Conservation (phyloP, 2,888 invertebrate genomes). For the Nineta flava region DNA sequence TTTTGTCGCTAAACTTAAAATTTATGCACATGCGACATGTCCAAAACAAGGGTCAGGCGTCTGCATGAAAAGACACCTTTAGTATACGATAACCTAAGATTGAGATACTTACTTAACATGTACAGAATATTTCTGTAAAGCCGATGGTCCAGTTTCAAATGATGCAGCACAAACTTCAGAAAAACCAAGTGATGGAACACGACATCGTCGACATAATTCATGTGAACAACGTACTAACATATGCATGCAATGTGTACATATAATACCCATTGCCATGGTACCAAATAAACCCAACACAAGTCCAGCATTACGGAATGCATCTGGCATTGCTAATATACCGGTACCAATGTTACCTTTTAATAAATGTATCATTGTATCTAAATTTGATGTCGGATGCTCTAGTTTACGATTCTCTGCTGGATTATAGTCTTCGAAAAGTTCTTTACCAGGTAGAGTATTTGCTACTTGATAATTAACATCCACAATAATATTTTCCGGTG, state of each 20-base stretch:
- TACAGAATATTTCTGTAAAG: conserved; percentile 41
- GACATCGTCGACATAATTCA: conserved; percentile 52
- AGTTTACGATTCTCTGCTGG: conserved; percentile 51
- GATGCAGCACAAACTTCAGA: conserved; percentile 64
- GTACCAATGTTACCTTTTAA: conserved; percentile 57
- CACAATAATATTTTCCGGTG: conserved; percentile 12
- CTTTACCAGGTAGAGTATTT: conserved; percentile 4
- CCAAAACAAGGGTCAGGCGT: no score
- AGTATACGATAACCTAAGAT: no score
- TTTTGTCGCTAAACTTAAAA: no score
- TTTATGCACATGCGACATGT: no score
- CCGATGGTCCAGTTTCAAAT: conserved; percentile 56
- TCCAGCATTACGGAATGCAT: conserved; percentile 84
- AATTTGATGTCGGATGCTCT: conserved; percentile 67
- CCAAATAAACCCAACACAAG: conserved; percentile 70
- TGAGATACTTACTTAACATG: conserved; percentile 38
- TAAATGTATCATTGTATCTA: conserved; percentile 58
- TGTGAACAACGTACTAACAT: conserved; percentile 60
- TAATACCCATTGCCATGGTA: conserved; percentile 65
- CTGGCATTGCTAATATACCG: conserved; percentile 93
- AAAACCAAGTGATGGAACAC: conserved; percentile 56
- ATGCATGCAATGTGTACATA: conserved; percentile 90
- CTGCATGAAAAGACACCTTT: no score
- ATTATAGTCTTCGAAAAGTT: conserved; percentile 27
- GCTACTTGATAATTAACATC: conserved; percentile 9